Evolutionary conservation across 2,797 vertebrate genomes (phyloP), one percentile per base, ranked within the genome.

Genomic region (Vipera latastei): DNA sequence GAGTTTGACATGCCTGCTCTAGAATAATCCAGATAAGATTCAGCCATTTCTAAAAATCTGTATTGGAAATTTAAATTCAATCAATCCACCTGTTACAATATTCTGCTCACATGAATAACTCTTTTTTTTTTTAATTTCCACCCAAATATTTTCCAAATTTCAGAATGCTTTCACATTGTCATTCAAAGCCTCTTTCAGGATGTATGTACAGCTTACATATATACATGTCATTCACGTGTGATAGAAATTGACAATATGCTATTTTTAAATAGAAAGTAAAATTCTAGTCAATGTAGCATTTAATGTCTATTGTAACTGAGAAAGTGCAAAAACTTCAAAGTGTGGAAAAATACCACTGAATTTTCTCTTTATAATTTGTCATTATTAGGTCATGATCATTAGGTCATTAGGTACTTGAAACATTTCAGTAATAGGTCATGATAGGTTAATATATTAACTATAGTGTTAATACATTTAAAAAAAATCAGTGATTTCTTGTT

Each of bases 91-190:
- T 22, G 4, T 78, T 44, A 16, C 78, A 87, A 8, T 9, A 16
- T 91, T 18, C 13, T 65, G 78, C 38, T 86, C 9, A 6, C 90
- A 83, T 91, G 86, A 86, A 94, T 12, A 26, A 38, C 18, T 94
- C 95, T 95, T 65, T 94, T 73, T 89, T 73, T 89, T 61, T 44
- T 0, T 85, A 63, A 92, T 90, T 96, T 95, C 20, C 18, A 92
- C 69, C 51, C 6, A 94, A 89, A 32, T 55, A 2, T 92, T 96
- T 26, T 38, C 91, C 91, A 13, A 0, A 32, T 91, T 55, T 53
- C 13, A 86, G 12, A 25, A 26, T 86, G 2, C 11, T 55, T 38
- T 55, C 0, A 91, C 4, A 90, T 8, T 18, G 20, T 59, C 18
- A 53, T 9, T 60, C 48, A 16, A 61, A 44, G 26, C 12, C 16